phyloP scores from a whole-genome alignment of 2,888 invertebrate genomes.

The Mythimna impura region DNA sequence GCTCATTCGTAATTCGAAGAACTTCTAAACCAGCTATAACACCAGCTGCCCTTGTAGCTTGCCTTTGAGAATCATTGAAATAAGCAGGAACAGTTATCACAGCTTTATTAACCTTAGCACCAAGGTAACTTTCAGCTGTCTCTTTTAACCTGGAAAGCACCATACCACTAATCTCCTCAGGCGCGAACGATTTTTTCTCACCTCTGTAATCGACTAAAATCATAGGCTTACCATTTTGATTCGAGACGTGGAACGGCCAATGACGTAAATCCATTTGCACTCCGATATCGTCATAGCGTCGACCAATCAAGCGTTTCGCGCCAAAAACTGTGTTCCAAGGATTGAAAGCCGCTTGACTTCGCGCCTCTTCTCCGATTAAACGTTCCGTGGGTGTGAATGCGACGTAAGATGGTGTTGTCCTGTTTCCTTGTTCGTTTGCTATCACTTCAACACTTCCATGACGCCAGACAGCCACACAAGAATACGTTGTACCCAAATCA shows the following conservation, averaged over 20 bases:
- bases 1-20: conserved; percentile 80
- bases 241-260: conserved; percentile 77
- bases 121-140: conserved; percentile 77
- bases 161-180: conserved; percentile 83
- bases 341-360: conserved; percentile 77
- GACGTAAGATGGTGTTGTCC: conserved; percentile 80
- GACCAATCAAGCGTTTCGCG: conserved; percentile 80
- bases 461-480: conserved; percentile 82
- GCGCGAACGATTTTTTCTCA: conserved; percentile 73
- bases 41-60: conserved; percentile 79
- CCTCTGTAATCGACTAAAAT: conserved; percentile 76
- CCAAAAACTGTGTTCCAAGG: conserved; percentile 81
- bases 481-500: conserved; percentile 82
- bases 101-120: conserved; percentile 75
- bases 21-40: conserved; percentile 80
- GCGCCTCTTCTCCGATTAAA: conserved; percentile 81
- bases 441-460: conserved; percentile 79
- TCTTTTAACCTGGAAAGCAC: conserved; percentile 81
- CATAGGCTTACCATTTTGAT: conserved; percentile 81
- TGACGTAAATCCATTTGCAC: conserved; percentile 79
- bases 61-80: conserved; percentile 80
- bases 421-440: conserved; percentile 78
- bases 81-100: conserved; percentile 84
- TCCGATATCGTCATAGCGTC: conserved; percentile 77
- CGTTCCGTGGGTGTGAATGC: conserved; percentile 78